Base-by-base conservation (phyloP, 37 sponge, comb jelly and placozoan species). In the Aplysina aerophoba region DNA sequence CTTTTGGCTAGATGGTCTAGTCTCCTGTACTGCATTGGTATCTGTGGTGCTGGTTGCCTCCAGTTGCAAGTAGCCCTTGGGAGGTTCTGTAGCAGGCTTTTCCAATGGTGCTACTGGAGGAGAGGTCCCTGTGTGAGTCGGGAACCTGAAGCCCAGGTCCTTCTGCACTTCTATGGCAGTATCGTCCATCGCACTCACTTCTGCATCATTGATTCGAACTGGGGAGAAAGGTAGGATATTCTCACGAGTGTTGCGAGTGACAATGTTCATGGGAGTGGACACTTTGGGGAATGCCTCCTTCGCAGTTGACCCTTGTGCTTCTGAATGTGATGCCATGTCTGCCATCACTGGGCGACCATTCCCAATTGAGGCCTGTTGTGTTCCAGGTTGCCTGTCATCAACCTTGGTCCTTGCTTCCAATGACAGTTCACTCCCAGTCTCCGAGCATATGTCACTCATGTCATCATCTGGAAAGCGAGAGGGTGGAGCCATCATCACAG, bases 61-160 rank as follows among this genome's bases (percentile, higher is more conserved):
- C 13, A 27, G 35, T n/a, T 31, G 71, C 17, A 30, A 31, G 27
- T 11, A 14, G 63, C 13, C 63, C 4, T 62, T 62, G 63, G 27
- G 63, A 44, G 50, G 50, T 8, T 44, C 8, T 13, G 63, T 62
- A 30, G 71, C 19, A 17, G 71, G 71, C 6, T 69, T 69, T 33
- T 31, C 28, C 20, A 44, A 54, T 44, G 50, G 50, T 3, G 50
- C 50, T 44, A 8, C 50, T 44, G 50, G 8, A 44, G 50, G 6
- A 11, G 50, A 44, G 50, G 8, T 44, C 3, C 50, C 50, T 44
- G 6, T 44, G 50, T 44, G 8, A 14, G 78, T 40, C 1, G 78
- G 78, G 25, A 75, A 75, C 78, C 41, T 75, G 78, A 75, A 75
- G 21, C 38, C 78, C 78, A 75, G 4, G 16, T 75, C 78, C 54